Conservation (phyloP, 2,797 vertebrate genomes). For the Girardinus metallicus region DNA sequence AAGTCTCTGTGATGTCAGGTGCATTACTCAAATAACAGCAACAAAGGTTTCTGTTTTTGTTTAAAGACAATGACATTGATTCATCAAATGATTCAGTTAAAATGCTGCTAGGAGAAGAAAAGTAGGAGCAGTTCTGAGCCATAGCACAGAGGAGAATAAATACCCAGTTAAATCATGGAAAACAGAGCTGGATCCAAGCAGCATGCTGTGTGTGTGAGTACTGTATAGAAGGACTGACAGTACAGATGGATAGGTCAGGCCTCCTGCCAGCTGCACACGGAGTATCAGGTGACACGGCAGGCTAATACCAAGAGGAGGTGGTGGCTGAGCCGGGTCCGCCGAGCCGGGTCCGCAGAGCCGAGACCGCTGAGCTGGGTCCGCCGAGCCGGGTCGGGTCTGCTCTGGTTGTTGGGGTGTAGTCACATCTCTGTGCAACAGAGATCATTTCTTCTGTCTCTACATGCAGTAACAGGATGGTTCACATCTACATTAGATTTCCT, state of each 20-base stretch:
- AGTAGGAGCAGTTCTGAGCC: background rate
- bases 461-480: background rate
- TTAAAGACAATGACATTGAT: background rate
- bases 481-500: background rate
- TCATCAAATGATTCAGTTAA: background rate
- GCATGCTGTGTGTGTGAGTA: constrained; percentile 12
- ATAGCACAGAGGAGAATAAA: background rate
- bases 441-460: background rate
- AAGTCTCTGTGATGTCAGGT: background rate
- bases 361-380: constrained; percentile 1
- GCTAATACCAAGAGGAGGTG: constrained; percentile 31
- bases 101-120: background rate
- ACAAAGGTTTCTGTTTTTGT: background rate
- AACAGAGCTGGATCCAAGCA: constrained; percentile 5
- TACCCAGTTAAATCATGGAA: background rate
- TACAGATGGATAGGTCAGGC: constrained; percentile 51
- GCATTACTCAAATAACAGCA: background rate
- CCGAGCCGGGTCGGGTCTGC: background rate
- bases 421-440: background rate
- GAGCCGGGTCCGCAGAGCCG: background rate
- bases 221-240: constrained; percentile 13
- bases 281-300: constrained; percentile 42
- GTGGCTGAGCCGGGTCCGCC: constrained; percentile 4
- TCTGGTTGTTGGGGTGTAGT: background rate
- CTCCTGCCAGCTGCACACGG: constrained; percentile 17